Base-by-base conservation (phyloP, 2,888 invertebrate species). In the Calliscelio sp. region DNA sequence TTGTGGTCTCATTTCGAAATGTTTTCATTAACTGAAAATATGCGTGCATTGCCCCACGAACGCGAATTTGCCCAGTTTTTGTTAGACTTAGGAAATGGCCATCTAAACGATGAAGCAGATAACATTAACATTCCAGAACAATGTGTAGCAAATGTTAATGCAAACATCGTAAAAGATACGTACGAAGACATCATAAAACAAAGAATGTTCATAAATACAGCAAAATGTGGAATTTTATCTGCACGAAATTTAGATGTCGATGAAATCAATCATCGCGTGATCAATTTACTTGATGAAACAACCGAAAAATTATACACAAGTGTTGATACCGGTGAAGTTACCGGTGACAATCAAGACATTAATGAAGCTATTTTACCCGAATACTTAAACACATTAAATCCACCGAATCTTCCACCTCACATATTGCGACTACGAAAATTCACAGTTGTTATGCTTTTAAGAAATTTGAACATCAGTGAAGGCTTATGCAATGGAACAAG, bases 111-210 rank as follows among this genome's bases (percentile, higher is more conserved):
- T 63, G 3, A 22, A 32, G 28, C 18, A 22, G 51, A 84, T 57
- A 66, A 81, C 70, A 41, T 75, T 11, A 41, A 14, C n/a, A 11
- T 41, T 41, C 41, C 41, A 7, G 2, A 3, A 10, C 11, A n/a
- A 14, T 41, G 41, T n/a, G n/a, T 41, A 4, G 28, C 28, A 28
- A 8, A 28, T 28, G 4, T 55, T 65, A 75, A 51, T 16, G 38
- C 53, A 10, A 61, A 82, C 70, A 79, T 86, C 46, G 81, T 85
- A n/a, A 28, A 74, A 71, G 70, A 80, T n/a, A 81, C 65, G 1
- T 83, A 73, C 57, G 28, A 28, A 28, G 8, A 28, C 28, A 28
- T 28, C 28, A 28, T 28, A 28, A 28, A 28, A 8, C 28, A 28
- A 28, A 87, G 28, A 28, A 28, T 28, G 28, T 28, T 28, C 28